A percentile compares a stretch with the other conserved stretches of the same genome.
phyloP scores from a whole-genome alignment of 2,797 vertebrate genomes.

The Peromyscus attwateri region DNA sequence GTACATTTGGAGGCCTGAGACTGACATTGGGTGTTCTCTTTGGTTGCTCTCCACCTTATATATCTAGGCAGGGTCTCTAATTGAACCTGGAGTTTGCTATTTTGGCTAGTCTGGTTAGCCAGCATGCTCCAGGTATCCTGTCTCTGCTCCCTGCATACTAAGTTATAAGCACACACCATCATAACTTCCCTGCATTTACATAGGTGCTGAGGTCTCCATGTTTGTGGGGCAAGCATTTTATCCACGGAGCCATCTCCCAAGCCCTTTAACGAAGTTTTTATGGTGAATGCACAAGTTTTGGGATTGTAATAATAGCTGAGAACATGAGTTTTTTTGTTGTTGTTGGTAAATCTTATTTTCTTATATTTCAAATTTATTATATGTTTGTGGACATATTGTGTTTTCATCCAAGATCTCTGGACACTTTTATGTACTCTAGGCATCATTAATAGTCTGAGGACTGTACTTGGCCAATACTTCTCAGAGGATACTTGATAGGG shows the following conservation, averaged over 20 bases:
- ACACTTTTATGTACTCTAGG: neutral
- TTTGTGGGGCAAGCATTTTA: neutral
- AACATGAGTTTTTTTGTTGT: neutral
- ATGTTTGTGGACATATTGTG: neutral
- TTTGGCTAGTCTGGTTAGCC: neutral
- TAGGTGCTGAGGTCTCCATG: neutral
- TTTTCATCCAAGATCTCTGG: slow-evolving; percentile 28
- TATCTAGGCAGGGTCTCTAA: neutral
- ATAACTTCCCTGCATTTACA: neutral
- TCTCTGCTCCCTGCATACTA: neutral
- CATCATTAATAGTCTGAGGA: neutral
- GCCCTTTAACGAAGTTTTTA: neutral
- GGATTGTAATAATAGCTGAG: neutral
- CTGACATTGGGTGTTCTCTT: neutral
- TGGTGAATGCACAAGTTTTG: neutral
- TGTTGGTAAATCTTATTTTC: slow-evolving; percentile 10
- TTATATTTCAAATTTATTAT: slow-evolving; percentile 40
- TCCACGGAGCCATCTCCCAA: neutral
- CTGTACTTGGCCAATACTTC: neutral
- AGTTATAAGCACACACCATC: no score
- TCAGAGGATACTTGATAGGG: slow-evolving; percentile 50
- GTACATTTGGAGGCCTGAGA: neutral
- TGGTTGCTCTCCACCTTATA: neutral
- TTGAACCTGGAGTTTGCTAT: neutral
- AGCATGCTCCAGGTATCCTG: neutral